phyloP scores from a whole-genome alignment of 2,888 invertebrate species.

The Hypena proboscidalis region DNA sequence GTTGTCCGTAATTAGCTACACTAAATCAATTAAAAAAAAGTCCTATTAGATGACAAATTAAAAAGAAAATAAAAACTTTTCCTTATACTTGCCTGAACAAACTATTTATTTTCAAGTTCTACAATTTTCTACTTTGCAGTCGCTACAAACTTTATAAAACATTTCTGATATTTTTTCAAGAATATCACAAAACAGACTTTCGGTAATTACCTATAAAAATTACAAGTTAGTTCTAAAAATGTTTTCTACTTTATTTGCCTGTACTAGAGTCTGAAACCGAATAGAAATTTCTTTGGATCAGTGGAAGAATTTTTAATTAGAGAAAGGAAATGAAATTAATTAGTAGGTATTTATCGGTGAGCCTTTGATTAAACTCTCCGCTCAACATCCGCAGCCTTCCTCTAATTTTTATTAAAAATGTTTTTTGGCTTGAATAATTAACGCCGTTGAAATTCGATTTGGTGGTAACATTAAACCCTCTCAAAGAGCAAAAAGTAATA shows the following conservation, averaged over 20 bases:
- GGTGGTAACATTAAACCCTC: constrained; percentile 26
- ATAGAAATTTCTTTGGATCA: constrained; percentile 26
- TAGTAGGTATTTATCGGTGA: constrained; percentile 61
- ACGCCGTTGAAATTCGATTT: constrained; percentile 36
- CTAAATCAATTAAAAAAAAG: too few relatives aligned
- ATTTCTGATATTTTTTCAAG: too few relatives aligned
- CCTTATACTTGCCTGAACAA: too few relatives aligned
- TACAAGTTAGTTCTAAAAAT: constrained; percentile 1
- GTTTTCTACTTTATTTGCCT: constrained; percentile 12
- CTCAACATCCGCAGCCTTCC: constrained; percentile 47
- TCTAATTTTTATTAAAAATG: constrained; percentile 58
- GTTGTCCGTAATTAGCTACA: too few relatives aligned
- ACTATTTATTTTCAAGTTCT: too few relatives aligned
- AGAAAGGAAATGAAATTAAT: constrained; percentile 56
- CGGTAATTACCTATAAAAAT: too few relatives aligned
- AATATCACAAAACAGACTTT: too few relatives aligned
- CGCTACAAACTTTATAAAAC: too few relatives aligned
- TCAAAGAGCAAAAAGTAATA: constrained; percentile 3
- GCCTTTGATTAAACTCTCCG: constrained; percentile 61
- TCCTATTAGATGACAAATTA: too few relatives aligned
- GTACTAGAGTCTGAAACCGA: constrained; percentile 16
- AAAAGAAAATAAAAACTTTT: too few relatives aligned
- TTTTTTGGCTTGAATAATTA: constrained; percentile 49
- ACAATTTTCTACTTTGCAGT: too few relatives aligned
- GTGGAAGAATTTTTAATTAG: constrained; percentile 48